A percentile compares a stretch with the other conserved stretches of the same genome.
Evolutionary conservation across 2,797 vertebrate genomes (phyloP).

Genomic region (Acrossocheilus fasciatus): DNA sequence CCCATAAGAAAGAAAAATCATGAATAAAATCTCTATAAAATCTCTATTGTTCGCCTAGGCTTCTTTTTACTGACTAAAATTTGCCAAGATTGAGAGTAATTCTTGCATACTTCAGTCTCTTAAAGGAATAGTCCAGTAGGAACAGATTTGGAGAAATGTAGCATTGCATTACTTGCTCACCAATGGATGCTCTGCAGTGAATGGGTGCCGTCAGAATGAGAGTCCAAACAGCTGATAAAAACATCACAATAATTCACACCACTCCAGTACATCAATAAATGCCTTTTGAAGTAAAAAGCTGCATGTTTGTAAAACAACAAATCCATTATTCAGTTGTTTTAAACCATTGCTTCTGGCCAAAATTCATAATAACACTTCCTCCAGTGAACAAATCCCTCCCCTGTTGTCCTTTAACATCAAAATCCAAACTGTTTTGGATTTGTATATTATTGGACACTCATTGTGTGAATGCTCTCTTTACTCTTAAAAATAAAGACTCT

Average conservation of each 20-base stretch:
- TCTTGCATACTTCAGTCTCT: background rate
- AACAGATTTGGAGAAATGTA: background rate
- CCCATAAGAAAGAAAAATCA: background rate
- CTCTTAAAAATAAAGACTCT: background rate
- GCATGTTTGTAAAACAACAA: background rate
- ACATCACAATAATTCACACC: background rate
- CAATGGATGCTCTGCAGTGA: background rate
- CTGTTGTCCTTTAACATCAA: background rate
- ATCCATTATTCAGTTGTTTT: background rate
- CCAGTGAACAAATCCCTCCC: background rate
- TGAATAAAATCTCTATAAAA: background rate
- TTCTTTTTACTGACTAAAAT: background rate
- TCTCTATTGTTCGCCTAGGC: background rate
- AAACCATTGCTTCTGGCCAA: background rate
- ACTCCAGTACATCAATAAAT: background rate
- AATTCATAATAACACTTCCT: background rate
- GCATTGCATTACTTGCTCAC: background rate
- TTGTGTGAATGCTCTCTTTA: background rate
- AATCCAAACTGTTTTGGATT: background rate
- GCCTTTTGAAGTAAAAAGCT: background rate
- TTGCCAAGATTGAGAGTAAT: background rate
- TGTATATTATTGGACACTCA: background rate
- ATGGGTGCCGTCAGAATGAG: background rate
- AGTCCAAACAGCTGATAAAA: background rate
- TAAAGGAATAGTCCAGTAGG: background rate